Base-by-base conservation (phyloP, 2,113 vertebrate genomes). In the Tinamus guttatus region DNA sequence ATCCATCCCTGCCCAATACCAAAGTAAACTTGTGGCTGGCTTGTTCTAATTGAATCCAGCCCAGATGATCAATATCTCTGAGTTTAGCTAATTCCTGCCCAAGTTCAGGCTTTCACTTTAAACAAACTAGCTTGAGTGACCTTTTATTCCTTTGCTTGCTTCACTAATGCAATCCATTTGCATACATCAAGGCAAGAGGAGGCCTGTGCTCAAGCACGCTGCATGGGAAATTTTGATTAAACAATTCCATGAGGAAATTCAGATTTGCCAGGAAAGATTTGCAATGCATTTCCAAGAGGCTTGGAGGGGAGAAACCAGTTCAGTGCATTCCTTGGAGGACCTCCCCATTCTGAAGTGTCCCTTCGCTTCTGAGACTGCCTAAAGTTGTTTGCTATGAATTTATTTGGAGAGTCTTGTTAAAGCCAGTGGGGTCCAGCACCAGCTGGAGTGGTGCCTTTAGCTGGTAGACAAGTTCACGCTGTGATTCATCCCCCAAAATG, bases 101-200 rank as follows among this genome's bases (percentile, higher is more conserved):
- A 69, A 40, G 73, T 91, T 91, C 54, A 94, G 82, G 63, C 30
- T 81, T 93, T 69, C 28, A 87, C n/a, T 91, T 85, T 83, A 88
- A 92, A 91, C 90, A 92, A 95, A 92, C 76, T 88, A 85, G 30
- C 68, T 71, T 83, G n/a, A 18, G 51, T 94, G 94, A 90, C 83
- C 75, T 96, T 88, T 96, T 59, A 36, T 87, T 84, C 68, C 59
- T 45, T 69, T 88, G n/a, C 68, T 70, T 90, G 64, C 76, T 88
- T 90, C 79, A 80, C n/a, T 85, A 90, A 82, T 49, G 25, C 43
- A 24, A 83, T 30, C 47, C 1, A 0, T 85, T 94, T 65, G 36
- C 58, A 77, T 82, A 65, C 30, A 70, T 80, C 80, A 87, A 62
- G 81, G 49, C 43, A 51, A 38, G 11, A 49, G 67, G 75, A 85